Conservation (phyloP, 2,888 invertebrate species). For the Dicycla oo region DNA sequence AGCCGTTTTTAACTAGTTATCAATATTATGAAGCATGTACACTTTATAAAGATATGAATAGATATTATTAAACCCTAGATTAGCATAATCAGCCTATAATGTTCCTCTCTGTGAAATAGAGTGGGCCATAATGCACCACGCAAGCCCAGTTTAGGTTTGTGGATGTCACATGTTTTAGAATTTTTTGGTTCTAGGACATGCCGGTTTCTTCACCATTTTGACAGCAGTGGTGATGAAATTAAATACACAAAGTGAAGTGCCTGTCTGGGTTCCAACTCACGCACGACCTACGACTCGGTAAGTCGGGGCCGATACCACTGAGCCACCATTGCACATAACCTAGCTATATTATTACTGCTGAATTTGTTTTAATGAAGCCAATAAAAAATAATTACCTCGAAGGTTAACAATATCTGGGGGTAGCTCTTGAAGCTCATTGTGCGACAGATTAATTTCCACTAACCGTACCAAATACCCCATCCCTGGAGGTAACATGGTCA, state of each 20-base stretch:
- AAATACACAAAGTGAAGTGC: no score
- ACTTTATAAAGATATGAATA: constrained; percentile 6
- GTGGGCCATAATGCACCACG: background rate
- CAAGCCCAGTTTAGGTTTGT: no score
- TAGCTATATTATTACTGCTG: constrained; percentile 3
- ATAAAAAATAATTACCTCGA: constrained; percentile 92
- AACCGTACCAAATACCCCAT: constrained; percentile 96
- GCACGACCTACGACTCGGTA: no score
- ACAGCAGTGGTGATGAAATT: no score
- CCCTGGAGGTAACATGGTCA: constrained; percentile 93
- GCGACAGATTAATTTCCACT: constrained; percentile 93
- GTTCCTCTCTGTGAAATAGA: background rate
- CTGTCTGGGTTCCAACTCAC: no score
- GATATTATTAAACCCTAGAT: background rate
- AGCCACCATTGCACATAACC: background rate
- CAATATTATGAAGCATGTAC: no score
- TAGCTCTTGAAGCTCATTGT: constrained; percentile 93
- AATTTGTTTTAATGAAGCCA: background rate
- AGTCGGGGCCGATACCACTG: no score
- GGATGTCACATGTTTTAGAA: no score
- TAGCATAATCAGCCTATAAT: background rate
- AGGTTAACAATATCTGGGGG: constrained; percentile 96
- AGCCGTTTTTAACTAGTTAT: no score
- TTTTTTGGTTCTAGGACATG: no score
- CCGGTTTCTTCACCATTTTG: no score